phyloP scores from a whole-genome alignment of 2,888 invertebrate species.

The Dicranocentrus wangi region DNA sequence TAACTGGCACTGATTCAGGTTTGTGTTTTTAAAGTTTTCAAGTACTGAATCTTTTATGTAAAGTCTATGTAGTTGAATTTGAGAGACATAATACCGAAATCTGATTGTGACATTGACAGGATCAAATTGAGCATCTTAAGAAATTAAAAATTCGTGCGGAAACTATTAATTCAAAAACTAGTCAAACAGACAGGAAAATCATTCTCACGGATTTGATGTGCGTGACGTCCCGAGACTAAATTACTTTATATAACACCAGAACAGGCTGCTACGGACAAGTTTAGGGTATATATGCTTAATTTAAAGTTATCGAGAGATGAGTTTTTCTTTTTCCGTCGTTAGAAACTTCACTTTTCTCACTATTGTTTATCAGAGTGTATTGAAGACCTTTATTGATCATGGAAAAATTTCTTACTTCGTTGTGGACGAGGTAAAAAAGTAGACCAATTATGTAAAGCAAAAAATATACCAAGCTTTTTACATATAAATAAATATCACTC shows the following conservation, averaged over 20 bases:
- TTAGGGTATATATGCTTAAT: constrained; percentile 77
- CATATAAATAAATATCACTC: too few relatives aligned
- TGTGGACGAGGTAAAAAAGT: constrained; percentile 85
- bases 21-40: constrained; percentile 49
- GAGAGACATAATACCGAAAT: too few relatives aligned
- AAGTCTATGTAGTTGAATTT: too few relatives aligned
- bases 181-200: constrained; percentile 83
- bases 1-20: constrained; percentile 95
- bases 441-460: too few relatives aligned
- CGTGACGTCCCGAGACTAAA: constrained; percentile 83
- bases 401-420: constrained; percentile 91
- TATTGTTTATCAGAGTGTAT: constrained; percentile 76
- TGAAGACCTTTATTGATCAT: constrained; percentile 82
- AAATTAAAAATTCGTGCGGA: constrained; percentile 86
- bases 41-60: too few relatives aligned
- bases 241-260: constrained; percentile 98
- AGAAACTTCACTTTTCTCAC: too few relatives aligned
- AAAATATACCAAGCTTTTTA: too few relatives aligned
- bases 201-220: constrained; percentile 86
- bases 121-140: constrained; percentile 92
- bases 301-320: too few relatives aligned
- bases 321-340: too few relatives aligned
- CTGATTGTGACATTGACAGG: constrained; percentile 76
- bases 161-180: constrained; percentile 94
- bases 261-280: constrained; percentile 88